Conservation (phyloP, 2,888 invertebrate genomes). For the Platycnemis pennipes region DNA sequence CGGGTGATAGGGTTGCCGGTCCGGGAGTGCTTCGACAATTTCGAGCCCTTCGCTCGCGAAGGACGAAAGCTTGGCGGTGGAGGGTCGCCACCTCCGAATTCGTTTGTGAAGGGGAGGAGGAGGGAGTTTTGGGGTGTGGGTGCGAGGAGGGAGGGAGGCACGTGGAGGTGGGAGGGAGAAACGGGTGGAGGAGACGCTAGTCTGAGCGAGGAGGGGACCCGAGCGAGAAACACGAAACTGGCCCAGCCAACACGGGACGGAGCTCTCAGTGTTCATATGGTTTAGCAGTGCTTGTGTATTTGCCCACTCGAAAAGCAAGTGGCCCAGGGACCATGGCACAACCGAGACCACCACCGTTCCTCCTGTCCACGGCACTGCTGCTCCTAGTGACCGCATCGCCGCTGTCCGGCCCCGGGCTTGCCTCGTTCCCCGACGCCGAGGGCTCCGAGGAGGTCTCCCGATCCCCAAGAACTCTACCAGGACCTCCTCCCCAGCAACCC, state of each 20-base stretch:
- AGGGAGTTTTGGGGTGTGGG: neutral
- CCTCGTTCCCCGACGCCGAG: neutral
- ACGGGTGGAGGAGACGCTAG: slow-evolving; percentile 10
- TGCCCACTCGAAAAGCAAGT: neutral
- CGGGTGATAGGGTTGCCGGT: neutral
- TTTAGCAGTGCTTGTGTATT: slow-evolving; percentile 38
- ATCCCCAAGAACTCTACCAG: neutral
- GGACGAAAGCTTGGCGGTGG: slow-evolving; percentile 5
- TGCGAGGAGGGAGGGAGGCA: slow-evolving; percentile 30
- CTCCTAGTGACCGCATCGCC: slow-evolving; percentile 12
- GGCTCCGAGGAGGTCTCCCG: neutral
- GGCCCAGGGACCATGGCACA: neutral
- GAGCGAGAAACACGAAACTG: slow-evolving; percentile 30
- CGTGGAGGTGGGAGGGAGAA: slow-evolving; percentile 2
- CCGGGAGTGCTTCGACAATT: neutral
- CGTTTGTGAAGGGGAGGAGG: neutral
- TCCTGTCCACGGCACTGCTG: neutral
- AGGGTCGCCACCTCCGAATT: neutral
- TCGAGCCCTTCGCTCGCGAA: neutral
- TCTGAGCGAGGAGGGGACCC: neutral
- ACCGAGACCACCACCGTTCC: slow-evolving; percentile 28
- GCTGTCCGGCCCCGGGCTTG: neutral
- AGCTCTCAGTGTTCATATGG: slow-evolving; percentile 38
- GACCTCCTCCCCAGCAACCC: neutral
- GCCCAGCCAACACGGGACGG: slow-evolving; percentile 34